Percentiles rank a stretch among this genome's conserved stretches.
These are phyloP conservation scores for Anhinga rufa DNA, from an alignment of 2,113 vertebrate species.

Conservation along the genomic window DNA sequence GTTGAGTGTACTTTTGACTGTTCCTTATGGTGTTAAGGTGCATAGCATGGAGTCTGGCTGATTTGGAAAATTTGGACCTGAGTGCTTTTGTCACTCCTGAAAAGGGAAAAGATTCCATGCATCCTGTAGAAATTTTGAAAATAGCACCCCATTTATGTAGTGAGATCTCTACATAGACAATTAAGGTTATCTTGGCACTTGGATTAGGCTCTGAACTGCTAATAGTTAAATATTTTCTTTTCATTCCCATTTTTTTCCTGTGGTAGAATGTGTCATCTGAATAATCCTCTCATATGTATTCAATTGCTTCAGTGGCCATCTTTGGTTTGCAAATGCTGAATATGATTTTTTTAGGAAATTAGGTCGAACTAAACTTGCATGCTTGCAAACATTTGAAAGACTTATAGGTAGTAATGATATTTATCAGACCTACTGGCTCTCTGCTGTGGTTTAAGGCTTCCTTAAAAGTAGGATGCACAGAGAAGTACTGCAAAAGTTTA, in stretches of 20 bases:
- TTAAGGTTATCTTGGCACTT: background rate
- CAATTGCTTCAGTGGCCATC: background rate
- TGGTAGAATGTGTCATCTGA: background rate
- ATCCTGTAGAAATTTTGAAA: background rate
- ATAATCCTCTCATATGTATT: background rate
- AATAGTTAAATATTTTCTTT: background rate
- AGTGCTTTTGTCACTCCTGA: background rate
- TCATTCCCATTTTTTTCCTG: background rate
- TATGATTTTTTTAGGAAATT: background rate
- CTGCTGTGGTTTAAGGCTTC: background rate
- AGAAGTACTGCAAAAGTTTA: background rate
- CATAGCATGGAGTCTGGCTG: background rate
- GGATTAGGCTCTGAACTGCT: background rate
- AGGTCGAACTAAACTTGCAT: background rate
- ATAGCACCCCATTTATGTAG: background rate
- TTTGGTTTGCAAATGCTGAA: background rate
- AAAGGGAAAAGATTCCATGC: background rate
- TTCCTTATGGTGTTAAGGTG: background rate
- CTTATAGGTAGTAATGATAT: background rate
- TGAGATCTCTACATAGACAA: background rate
- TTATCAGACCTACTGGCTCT: background rate
- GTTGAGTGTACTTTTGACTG: background rate
- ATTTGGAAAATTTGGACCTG: background rate
- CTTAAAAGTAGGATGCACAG: background rate
- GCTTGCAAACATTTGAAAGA: background rate